A percentile compares a stretch with the other conserved stretches of the same genome.
phyloP scores from a whole-genome alignment of 1,140 invertebrate species.

The Melipona quadrifasciata region DNA sequence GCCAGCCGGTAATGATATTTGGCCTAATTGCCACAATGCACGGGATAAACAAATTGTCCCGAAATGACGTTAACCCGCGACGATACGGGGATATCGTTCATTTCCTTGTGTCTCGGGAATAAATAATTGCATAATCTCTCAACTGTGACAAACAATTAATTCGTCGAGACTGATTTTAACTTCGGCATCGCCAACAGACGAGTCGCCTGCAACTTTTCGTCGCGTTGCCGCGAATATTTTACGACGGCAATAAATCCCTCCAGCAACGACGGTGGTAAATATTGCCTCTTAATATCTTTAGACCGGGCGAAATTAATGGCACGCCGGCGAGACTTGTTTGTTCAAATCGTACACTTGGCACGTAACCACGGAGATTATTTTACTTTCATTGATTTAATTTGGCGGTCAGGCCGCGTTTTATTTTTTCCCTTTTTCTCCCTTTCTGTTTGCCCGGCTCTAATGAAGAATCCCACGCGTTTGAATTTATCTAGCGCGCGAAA shows the following conservation, averaged over 20 bases:
- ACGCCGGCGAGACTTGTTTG: background rate
- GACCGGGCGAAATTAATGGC: background rate
- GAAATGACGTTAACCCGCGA: background rate
- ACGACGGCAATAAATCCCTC: conserved; percentile 28
- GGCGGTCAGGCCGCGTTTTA: background rate
- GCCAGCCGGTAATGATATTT: background rate
- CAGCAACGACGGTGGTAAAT: conserved; percentile 6
- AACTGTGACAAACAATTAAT: background rate
- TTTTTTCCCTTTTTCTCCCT: background rate
- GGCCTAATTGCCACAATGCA: background rate
- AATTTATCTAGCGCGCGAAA: background rate
- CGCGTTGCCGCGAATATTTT: background rate
- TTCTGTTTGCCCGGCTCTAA: no score
- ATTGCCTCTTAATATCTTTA: conserved; percentile 18
- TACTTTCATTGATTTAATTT: background rate
- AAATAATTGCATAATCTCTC: background rate
- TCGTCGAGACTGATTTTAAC: background rate
- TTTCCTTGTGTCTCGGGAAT: background rate
- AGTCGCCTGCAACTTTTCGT: background rate
- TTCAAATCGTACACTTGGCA: background rate
- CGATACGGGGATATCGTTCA: background rate
- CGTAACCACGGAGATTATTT: no score
- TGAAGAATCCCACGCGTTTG: background rate
- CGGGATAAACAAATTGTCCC: background rate
- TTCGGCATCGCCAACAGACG: background rate